Conservation (phyloP, 2,113 vertebrate species). For the Sceloporus tristichus region DNA sequence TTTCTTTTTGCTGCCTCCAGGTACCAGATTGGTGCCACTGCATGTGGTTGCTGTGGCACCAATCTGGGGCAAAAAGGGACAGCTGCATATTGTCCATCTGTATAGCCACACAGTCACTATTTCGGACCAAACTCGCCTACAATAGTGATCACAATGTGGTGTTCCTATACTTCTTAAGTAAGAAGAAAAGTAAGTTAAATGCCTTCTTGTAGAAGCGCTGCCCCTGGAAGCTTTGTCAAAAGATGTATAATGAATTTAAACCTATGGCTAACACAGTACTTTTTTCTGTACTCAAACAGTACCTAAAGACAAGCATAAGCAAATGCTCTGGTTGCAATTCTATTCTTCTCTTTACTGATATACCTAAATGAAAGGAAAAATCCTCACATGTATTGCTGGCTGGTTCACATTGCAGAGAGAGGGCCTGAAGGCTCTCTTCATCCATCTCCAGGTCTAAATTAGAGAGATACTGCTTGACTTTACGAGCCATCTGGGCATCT, state of each 20-base stretch:
- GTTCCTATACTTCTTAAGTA: background rate
- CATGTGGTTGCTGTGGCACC: too few relatives aligned
- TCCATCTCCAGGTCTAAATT: conserved; percentile 94
- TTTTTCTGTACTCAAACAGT: background rate
- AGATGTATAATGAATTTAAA: background rate
- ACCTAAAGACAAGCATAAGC: background rate
- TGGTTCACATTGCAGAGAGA: conserved; percentile 94
- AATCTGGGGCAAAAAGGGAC: too few relatives aligned
- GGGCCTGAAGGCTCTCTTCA: conserved; percentile 94
- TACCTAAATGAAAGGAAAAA: background rate
- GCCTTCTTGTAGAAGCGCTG: too few relatives aligned
- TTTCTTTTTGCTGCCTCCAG: too few relatives aligned
- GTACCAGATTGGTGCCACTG: too few relatives aligned
- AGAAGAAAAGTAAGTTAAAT: too few relatives aligned
- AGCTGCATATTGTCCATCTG: too few relatives aligned
- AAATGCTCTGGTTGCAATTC: background rate
- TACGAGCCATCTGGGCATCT: conserved; percentile 98
- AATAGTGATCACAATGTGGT: background rate
- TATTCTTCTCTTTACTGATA: background rate
- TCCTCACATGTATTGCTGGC: conserved; percentile 92
- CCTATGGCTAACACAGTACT: background rate
- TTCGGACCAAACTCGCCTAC: background rate
- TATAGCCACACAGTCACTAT: background rate
- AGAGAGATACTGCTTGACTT: conserved; percentile 96
- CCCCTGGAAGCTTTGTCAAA: background rate